Conservation (phyloP, 2,797 vertebrate genomes). For the Clarias laeviceps region DNA sequence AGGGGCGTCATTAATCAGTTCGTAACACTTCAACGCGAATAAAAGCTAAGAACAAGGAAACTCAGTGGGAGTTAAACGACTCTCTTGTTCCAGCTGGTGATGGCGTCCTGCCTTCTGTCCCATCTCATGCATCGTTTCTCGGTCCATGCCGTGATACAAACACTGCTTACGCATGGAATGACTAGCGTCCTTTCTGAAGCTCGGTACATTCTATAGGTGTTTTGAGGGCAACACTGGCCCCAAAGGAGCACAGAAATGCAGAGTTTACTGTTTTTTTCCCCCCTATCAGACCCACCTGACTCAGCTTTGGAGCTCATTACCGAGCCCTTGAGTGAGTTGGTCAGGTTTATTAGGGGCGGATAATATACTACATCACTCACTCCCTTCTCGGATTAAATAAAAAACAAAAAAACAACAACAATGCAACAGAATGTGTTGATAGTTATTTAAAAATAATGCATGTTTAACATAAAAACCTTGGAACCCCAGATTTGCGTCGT, state of each 20-base stretch:
- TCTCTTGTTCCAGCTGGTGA: conserved; percentile 39
- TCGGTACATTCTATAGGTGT: neutral
- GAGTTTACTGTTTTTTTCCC: neutral
- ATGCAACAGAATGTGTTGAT: neutral
- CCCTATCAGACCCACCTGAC: conserved; percentile 14
- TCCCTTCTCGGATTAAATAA: neutral
- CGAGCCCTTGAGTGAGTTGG: conserved; percentile 17
- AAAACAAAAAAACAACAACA: neutral
- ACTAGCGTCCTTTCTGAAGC: neutral
- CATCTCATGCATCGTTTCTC: neutral
- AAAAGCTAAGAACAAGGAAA: neutral
- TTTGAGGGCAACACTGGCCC: neutral
- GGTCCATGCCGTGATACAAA: neutral
- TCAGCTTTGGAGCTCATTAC: conserved; percentile 18
- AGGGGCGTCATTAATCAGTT: conserved; percentile 29
- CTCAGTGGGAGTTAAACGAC: neutral
- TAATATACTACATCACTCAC: neutral
- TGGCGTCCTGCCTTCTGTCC: neutral
- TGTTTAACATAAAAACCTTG: neutral
- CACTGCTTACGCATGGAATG: neutral
- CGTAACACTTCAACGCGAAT: conserved; percentile 53
- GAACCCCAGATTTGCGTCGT: neutral
- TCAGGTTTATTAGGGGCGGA: conserved; percentile 1
- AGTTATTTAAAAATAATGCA: neutral
- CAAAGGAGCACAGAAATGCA: conserved; percentile 19